Evolutionary conservation across 2,797 vertebrate genomes (phyloP).

Genomic region (Anabacerthia variegaticeps): DNA sequence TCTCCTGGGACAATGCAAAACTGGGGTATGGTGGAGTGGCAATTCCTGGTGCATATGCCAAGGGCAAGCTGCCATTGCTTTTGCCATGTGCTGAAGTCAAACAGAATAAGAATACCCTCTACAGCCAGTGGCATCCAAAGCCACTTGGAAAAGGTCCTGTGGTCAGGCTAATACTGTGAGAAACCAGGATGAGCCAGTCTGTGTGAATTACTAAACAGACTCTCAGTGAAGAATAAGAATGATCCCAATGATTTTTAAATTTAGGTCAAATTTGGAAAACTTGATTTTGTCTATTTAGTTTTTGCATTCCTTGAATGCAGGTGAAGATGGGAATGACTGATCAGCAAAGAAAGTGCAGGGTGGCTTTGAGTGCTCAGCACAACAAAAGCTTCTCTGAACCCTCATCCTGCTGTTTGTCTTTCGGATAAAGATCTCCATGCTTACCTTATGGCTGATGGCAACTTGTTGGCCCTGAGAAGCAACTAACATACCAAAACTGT

Average conservation of each 20-base stretch:
- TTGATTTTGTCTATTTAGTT: background rate
- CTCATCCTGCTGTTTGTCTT: background rate
- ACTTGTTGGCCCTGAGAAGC: background rate
- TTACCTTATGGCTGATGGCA: background rate
- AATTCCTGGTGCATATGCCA: background rate
- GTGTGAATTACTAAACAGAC: background rate
- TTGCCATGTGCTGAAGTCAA: background rate
- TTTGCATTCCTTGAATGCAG: background rate
- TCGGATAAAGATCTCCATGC: background rate
- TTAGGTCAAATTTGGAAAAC: background rate
- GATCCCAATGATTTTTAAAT: background rate
- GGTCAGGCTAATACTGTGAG: background rate
- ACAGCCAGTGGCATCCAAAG: background rate
- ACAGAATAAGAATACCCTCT: background rate
- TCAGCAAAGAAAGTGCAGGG: background rate
- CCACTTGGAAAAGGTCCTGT: background rate
- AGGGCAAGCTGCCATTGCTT: background rate
- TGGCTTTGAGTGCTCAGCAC: background rate
- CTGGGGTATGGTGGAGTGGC: background rate
- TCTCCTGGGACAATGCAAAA: background rate
- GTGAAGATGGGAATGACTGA: background rate
- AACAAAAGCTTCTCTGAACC: background rate
- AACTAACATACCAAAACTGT: background rate
- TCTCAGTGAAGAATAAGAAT: background rate
- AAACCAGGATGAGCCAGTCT: background rate